Evolutionary conservation across 2,113 vertebrate species (phyloP).

Genomic region (Toxotes chatareus): DNA sequence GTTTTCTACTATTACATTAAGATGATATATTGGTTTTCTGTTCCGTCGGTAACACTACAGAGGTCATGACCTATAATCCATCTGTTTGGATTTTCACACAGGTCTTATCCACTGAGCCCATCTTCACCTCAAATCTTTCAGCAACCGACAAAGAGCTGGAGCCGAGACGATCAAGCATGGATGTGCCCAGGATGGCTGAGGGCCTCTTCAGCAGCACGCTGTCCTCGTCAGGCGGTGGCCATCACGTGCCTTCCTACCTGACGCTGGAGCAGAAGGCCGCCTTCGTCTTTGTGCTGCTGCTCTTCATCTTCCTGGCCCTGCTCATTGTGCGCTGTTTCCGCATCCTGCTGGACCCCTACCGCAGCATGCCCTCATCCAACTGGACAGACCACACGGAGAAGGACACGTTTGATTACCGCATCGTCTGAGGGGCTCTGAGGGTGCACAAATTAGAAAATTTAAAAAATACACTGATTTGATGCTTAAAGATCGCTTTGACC

Average conservation of each 20-base stretch:
- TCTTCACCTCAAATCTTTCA: constrained; percentile 53
- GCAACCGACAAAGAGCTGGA: constrained; percentile 71
- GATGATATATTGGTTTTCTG: neutral
- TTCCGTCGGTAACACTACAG: constrained; percentile 5
- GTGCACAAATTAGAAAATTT: neutral
- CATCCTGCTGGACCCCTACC: constrained; percentile 89
- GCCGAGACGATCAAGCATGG: constrained; percentile 79
- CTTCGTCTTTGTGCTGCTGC: constrained; percentile 87
- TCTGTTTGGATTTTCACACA: constrained; percentile 62
- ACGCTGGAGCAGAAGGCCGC: constrained; percentile 89
- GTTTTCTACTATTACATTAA: neutral
- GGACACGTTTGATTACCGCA: constrained; percentile 88
- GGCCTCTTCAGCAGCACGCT: constrained; percentile 85
- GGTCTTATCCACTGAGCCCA: constrained; percentile 36
- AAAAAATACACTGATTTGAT: constrained; percentile 18
- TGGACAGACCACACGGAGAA: constrained; percentile 91
- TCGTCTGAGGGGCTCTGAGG: constrained; percentile 78
- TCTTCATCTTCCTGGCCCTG: constrained; percentile 89
- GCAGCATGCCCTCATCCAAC: constrained; percentile 89
- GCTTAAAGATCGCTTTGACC: constrained; percentile 24
- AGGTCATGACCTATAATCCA: constrained; percentile 33
- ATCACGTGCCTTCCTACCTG: constrained; percentile 82
- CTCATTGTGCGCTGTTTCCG: constrained; percentile 89
- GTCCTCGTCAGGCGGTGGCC: constrained; percentile 84
- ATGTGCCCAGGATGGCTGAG: constrained; percentile 84